Evolutionary conservation across 2,797 vertebrate species (phyloP).

Genomic region (Sebastes dallii): DNA sequence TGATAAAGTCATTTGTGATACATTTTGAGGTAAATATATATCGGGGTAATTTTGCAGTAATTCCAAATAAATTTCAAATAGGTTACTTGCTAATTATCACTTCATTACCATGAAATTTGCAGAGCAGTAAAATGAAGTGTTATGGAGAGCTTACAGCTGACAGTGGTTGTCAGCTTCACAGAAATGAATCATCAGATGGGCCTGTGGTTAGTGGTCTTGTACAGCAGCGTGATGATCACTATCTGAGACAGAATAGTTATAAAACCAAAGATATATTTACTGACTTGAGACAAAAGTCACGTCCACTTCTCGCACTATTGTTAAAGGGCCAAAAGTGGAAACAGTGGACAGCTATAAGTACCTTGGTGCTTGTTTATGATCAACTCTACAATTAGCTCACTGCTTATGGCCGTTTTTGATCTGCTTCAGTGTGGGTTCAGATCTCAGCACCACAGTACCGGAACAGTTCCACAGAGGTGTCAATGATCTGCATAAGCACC

Average conservation of each 20-base stretch:
- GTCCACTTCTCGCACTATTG: neutral
- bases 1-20: too few species aligned
- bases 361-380: neutral
- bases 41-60: too few species aligned
- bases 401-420: too few species aligned
- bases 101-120: too few species aligned
- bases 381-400: neutral
- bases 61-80: too few species aligned
- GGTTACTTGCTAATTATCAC: too few species aligned
- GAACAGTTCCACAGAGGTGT: neutral
- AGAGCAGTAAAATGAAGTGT: too few species aligned
- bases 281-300: neutral
- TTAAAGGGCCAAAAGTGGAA: neutral
- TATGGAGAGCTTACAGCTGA: too few species aligned
- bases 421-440: neutral
- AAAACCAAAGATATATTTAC: neutral
- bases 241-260: neutral
- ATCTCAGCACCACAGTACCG: neutral
- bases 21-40: too few species aligned
- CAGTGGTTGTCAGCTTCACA: neutral
- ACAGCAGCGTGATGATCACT: neutral
- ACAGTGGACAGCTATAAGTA: neutral
- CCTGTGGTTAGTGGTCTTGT: neutral
- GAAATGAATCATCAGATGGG: neutral
- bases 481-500: too few species aligned